Percentiles rank a stretch among this genome's conserved stretches.
phyloP scores from a whole-genome alignment of 2,888 invertebrate species.

The Thymelicus lineola region DNA sequence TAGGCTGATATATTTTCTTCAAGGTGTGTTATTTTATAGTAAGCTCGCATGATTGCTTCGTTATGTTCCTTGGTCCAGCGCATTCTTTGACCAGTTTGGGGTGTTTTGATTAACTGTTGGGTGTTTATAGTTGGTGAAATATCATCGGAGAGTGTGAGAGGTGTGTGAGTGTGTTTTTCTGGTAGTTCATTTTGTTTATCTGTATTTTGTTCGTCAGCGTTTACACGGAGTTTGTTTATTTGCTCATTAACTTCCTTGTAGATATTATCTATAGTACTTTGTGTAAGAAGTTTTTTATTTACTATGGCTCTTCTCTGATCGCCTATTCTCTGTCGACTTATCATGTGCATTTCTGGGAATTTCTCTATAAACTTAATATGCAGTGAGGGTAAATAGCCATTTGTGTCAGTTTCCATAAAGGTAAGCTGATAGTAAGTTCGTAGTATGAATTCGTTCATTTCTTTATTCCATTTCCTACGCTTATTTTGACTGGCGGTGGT shows the following conservation, averaged over 20 bases:
- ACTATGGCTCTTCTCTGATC: constrained; percentile 41
- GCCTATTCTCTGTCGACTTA: constrained; percentile 39
- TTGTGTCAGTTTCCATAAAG: constrained; percentile 29
- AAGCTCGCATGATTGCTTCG: constrained; percentile 34
- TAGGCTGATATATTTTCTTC: constrained; percentile 36
- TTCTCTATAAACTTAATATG: constrained; percentile 33
- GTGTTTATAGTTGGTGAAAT: background rate
- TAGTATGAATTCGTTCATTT: constrained; percentile 40
- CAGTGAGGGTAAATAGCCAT: constrained; percentile 27
- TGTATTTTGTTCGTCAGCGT: background rate
- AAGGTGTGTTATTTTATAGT: constrained; percentile 33
- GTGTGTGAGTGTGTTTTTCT: background rate
- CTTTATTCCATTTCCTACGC: constrained; percentile 36
- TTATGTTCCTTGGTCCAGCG: constrained; percentile 37
- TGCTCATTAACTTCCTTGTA: constrained; percentile 27
- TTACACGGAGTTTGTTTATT: background rate
- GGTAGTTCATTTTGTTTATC: background rate
- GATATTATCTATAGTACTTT: constrained; percentile 33
- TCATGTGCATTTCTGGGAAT: constrained; percentile 34
- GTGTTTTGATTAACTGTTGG: background rate
- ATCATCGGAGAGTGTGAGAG: background rate
- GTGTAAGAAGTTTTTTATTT: constrained; percentile 33
- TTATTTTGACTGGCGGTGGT: background rate
- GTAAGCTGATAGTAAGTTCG: constrained; percentile 36
- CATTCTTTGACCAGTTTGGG: constrained; percentile 11